Conservation (phyloP, 2,888 invertebrate genomes). For the Formica aserva region DNA sequence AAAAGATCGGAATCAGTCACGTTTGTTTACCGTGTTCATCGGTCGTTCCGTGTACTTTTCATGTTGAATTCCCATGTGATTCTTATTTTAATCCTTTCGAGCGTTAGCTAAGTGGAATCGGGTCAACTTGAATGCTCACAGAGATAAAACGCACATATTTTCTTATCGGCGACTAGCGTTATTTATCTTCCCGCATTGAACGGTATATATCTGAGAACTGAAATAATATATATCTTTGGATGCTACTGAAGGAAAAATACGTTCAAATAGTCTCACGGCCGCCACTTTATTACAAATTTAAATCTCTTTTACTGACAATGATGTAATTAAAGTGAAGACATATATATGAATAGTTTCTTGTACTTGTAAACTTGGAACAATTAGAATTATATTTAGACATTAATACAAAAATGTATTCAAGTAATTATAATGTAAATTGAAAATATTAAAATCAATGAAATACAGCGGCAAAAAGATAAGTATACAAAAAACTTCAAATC, state of each 20-base stretch:
- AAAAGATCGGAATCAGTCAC: neutral
- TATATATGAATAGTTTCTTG: neutral
- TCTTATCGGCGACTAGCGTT: slow-evolving; percentile 50
- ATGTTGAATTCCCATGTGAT: slow-evolving; percentile 6
- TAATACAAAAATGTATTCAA: neutral
- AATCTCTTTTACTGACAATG: neutral
- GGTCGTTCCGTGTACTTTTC: neutral
- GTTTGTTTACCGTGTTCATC: neutral
- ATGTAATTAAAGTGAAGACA: neutral
- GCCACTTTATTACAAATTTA: neutral
- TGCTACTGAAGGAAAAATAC: slow-evolving; percentile 13
- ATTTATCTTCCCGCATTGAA: slow-evolving; percentile 47
- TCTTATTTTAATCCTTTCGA: slow-evolving; percentile 19
- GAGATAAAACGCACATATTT: slow-evolving; percentile 51
- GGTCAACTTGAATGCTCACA: slow-evolving; percentile 25
- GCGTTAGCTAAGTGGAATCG: slow-evolving; percentile 32
- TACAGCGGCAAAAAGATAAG: neutral
- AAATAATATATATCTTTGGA: slow-evolving; percentile 12
- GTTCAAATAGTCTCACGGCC: slow-evolving; percentile 21
- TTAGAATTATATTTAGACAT: neutral
- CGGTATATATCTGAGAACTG: slow-evolving; percentile 25
- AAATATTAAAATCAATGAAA: neutral
- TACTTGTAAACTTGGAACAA: neutral
- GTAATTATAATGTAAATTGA: neutral
- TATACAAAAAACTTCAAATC: neutral